phyloP scores from a whole-genome alignment of 2,113 vertebrate genomes.

The Daubentonia madagascariensis region DNA sequence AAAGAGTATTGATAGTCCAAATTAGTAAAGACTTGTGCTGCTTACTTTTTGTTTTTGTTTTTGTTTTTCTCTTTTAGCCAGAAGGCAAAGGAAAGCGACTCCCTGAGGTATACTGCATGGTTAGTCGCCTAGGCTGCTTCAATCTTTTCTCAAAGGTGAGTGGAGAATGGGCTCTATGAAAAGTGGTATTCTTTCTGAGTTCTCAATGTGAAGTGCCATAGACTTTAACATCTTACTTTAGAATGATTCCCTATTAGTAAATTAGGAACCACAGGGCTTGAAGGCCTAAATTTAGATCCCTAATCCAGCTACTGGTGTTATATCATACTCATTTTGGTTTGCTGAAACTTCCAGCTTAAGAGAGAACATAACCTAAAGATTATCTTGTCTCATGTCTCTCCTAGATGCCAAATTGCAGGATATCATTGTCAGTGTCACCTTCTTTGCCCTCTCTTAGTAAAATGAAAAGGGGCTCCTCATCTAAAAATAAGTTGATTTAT shows the following conservation, averaged over 20 bases:
- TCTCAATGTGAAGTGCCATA: background rate
- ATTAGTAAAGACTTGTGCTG: background rate
- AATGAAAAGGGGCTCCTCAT: background rate
- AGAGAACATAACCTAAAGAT: background rate
- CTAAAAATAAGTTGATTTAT: background rate
- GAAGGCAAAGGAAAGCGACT: constrained; percentile 96
- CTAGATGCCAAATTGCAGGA: background rate
- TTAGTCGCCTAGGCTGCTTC: constrained; percentile 98
- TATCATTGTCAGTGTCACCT: background rate
- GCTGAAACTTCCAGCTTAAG: background rate
- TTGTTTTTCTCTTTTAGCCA: constrained; percentile 80
- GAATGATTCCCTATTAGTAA: background rate
- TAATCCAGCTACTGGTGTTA: background rate
- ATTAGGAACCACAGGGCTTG: background rate
- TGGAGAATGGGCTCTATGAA: background rate
- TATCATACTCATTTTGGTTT: background rate
- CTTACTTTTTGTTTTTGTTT: background rate
- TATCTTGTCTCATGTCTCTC: background rate
- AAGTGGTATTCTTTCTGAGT: background rate
- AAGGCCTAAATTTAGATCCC: background rate
- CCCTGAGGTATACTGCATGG: constrained; percentile 97
- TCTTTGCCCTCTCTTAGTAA: background rate
- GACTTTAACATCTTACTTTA: background rate
- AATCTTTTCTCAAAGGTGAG: constrained; percentile 98
- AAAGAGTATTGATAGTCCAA: background rate